Evolutionary conservation across 2,113 vertebrate species (phyloP).

Genomic region (Nanorana parkeri): DNA sequence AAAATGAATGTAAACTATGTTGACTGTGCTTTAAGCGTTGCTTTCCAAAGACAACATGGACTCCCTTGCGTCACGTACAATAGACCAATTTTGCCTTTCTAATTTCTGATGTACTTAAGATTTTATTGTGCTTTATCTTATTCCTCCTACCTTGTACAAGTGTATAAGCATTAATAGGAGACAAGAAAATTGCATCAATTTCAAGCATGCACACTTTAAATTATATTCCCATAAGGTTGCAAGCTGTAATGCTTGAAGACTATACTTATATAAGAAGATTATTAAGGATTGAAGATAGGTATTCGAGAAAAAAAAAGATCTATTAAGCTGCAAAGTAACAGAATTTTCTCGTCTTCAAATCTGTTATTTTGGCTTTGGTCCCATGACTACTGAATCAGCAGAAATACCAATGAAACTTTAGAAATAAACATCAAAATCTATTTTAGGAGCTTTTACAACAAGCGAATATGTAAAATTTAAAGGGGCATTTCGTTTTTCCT

Average conservation of each 20-base stretch:
- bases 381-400: slow-evolving; percentile 43
- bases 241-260: slow-evolving; percentile 13
- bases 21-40: not conserved
- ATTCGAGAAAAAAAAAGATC: slow-evolving; percentile 27
- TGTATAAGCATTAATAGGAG: slow-evolving; percentile 39
- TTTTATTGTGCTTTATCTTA: slow-evolving; percentile 33
- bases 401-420: slow-evolving; percentile 17
- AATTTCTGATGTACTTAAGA: slow-evolving; percentile 22
- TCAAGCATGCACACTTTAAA: slow-evolving; percentile 17
- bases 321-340: slow-evolving; percentile 33
- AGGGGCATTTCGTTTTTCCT: no score
- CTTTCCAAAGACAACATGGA: slow-evolving; percentile 22
- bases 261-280: slow-evolving; percentile 36
- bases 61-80: slow-evolving; percentile 18
- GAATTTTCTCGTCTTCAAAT: slow-evolving; percentile 21
- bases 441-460: slow-evolving; percentile 11
- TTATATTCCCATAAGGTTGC: slow-evolving; percentile 33
- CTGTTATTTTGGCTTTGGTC: slow-evolving; percentile 39
- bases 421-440: slow-evolving; percentile 42
- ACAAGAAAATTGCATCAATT: slow-evolving; percentile 42
- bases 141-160: slow-evolving; percentile 35
- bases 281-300: slow-evolving; percentile 35
- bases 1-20: slow-evolving; percentile 16
- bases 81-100: slow-evolving; percentile 24
- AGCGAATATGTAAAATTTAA: no score